Evolutionary conservation across 2,888 invertebrate species (phyloP), one percentile per base, ranked within the genome.

Genomic region (Leptopterna dolabrata): DNA sequence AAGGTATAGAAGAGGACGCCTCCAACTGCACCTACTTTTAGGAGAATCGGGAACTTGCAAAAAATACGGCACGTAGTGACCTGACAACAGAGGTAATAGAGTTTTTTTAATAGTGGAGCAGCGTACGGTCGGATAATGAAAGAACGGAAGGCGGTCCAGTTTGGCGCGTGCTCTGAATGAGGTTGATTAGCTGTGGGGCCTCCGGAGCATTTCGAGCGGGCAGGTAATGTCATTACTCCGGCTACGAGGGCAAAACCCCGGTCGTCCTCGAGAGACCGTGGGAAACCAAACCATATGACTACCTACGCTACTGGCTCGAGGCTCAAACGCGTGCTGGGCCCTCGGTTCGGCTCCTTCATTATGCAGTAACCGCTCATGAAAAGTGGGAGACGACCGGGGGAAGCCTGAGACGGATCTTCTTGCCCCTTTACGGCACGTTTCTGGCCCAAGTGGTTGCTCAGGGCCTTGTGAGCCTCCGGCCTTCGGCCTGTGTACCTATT

Each of bases 181-280:
- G 73, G 73, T 63, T 63, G 63, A 63, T n/a, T 63, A 19, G 19
- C 19, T 19, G 9, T 11, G 63, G 63, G 63, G 63, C 63, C 63
- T 63, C 63, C 36, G 24, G 24, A 63, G 63, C 63, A 47, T 47
- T 47, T 47, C 7, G 24, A 24, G 63, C 63, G 19, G 63, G 63
- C 19, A 63, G 24, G 63, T 63, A 63, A 63, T 63, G 63, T 63
- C 63, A 63, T 63, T 63, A 63, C 63, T 63, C 63, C 63, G 36
- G 63, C 63, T 63, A 19, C 63, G 63, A 63, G 63, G 63, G 63
- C 63, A 73, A 73, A 73, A 41, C 73, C 19, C 73, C 41, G n/a
- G 73, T 73, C 73, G 73, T 36, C 73, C 73, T 73, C 73, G 73
- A 73, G 63, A 36, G n/a, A 73, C 73, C 73, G 73, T 73, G 73